Evolutionary conservation across 2,113 vertebrate species (phyloP).

Genomic region (Cephalopterus ornatus): DNA sequence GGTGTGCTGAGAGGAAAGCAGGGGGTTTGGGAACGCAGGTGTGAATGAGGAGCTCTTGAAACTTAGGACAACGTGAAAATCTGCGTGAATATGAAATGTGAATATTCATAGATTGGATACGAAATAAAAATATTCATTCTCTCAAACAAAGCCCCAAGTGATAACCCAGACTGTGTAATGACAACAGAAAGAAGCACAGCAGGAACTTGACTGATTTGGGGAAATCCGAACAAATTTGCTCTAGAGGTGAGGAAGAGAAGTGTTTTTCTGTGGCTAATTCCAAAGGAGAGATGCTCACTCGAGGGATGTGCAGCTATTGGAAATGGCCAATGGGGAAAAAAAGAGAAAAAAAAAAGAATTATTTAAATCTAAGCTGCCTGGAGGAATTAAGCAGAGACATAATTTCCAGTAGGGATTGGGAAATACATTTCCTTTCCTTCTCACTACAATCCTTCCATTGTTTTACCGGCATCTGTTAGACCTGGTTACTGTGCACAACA

Average conservation of each 20-base stretch:
- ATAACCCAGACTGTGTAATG: not conserved
- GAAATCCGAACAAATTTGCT: not conserved
- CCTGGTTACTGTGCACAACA: not conserved
- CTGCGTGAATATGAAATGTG: not conserved
- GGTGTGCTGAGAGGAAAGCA: not conserved
- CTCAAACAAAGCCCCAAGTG: not conserved
- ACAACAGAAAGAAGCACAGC: not conserved
- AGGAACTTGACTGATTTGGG: not conserved
- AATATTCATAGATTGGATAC: not conserved
- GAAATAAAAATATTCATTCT: not conserved
- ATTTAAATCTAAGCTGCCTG: constrained; percentile 23
- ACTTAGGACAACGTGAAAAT: not conserved
- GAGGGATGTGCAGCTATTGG: not conserved
- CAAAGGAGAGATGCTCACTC: not conserved
- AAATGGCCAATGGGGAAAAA: not conserved
- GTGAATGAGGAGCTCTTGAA: not conserved
- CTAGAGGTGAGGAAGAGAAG: not conserved
- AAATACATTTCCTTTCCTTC: constrained; percentile 47
- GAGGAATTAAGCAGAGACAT: constrained; percentile 47
- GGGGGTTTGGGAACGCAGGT: accelerated
- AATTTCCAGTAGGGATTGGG: constrained; percentile 58
- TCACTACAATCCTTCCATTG: constrained; percentile 44
- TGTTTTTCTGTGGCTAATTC: not conserved
- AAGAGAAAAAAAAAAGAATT: not conserved
- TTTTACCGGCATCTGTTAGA: constrained; percentile 40